Base-by-base conservation (phyloP, 2,888 invertebrate genomes). In the Plebejus anna region DNA sequence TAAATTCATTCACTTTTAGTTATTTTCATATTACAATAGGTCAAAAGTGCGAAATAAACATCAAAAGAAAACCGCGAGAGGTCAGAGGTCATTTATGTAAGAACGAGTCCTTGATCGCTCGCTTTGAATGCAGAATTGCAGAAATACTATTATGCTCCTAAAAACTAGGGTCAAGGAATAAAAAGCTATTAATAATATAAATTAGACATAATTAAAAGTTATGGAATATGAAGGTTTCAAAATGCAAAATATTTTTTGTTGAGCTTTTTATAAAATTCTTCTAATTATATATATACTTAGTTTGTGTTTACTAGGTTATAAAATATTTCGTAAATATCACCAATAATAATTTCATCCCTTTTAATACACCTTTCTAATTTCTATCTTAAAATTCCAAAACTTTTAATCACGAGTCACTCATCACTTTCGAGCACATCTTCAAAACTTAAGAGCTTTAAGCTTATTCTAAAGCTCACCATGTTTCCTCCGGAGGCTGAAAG, bases 391-490 rank as follows among this genome's bases (percentile, higher is more conserved):
- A 42, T 42, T 42, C 9, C 2, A 66, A 13, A 32, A 32, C 22
- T 32, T 66, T 66, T 36, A 13, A 66, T 13, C 66, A 66, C 66
- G 32, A 32, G 32, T 32, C 32, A 66, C 4, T 66, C 22, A 22
- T 61, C 66, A 66, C 66, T 66, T 32, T 66, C 32, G 11, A 28
- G 61, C 28, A 61, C 61, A 61, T 28, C 28, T 61, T 22, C 28
- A 28, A 7, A 59, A 28, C 28, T 28, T 66, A 32, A 66, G 66
- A 66, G 66, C 66, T 66, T 66, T 13, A 61, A 61, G 61, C 66
- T 66, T 36, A 66, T 16, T 66, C 57, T 59, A 80, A 78, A 80
- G 80, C 81, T 83, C 80, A 83, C 83, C 83, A 83, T 83, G 75
- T 81, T 80, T 77, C 79, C 78, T 77, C 79, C 76, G 75, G 77